These are phyloP conservation scores for Drosophila sturtevanti DNA, from an alignment of 1,140 invertebrate genomes.

Conservation along the genomic window DNA sequence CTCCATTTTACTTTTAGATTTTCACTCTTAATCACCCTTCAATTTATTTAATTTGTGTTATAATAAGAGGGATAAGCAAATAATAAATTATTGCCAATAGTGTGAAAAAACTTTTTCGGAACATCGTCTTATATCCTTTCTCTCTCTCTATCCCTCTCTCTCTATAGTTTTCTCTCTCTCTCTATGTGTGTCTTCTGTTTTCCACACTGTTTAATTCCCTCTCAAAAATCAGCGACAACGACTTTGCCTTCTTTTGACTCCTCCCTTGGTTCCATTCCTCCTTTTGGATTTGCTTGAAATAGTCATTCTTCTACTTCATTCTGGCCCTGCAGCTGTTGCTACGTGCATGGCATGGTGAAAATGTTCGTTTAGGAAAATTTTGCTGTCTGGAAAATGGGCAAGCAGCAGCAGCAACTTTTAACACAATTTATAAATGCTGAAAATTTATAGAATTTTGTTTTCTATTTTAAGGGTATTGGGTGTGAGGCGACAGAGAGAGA, in stretches of 20 bases:
- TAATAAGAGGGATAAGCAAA: neutral
- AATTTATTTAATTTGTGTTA: no score
- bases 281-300: neutral
- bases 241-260: slow-evolving; percentile 15
- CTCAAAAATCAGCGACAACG: slow-evolving; percentile 57
- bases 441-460: slow-evolving; percentile 76
- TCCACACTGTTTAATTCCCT: slow-evolving; percentile 12
- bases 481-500: no score
- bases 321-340: slow-evolving; percentile 35
- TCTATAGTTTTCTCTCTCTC: no score
- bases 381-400: slow-evolving; percentile 19
- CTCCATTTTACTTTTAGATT: no score
- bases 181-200: neutral
- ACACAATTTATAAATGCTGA: slow-evolving; percentile 75
- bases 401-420: slow-evolving; percentile 63
- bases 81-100: no score
- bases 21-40: no score
- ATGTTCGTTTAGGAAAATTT: slow-evolving; percentile 38
- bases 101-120: neutral
- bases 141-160: neutral
- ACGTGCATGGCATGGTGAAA: slow-evolving; percentile 64
- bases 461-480: neutral
- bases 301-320: slow-evolving; percentile 6
- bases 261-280: neutral
- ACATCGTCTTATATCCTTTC: neutral